These are phyloP conservation scores for Corapipo altera DNA, from an alignment of 2,113 vertebrate genomes.

Conservation along the genomic window DNA sequence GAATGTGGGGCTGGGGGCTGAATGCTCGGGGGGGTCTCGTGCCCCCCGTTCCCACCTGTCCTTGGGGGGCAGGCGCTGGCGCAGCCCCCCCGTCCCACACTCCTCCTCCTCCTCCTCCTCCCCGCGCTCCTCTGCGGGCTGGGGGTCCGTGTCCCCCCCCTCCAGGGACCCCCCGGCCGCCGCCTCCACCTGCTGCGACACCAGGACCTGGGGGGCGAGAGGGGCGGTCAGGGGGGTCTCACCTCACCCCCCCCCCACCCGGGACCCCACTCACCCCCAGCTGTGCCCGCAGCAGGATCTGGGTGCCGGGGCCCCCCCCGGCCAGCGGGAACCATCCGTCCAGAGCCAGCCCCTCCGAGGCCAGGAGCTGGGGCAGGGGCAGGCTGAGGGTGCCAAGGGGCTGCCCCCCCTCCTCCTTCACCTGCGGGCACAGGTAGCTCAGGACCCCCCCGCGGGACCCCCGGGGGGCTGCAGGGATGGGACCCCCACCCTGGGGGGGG, in stretches of 20 bases:
- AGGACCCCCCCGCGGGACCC: background rate
- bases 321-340: slow-evolving; percentile 84
- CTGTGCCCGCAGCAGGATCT: slow-evolving; percentile 83
- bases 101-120: background rate
- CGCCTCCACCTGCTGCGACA: slow-evolving; percentile 63
- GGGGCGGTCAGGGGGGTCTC: background rate
- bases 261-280: slow-evolving; percentile 77
- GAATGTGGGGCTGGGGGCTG: background rate
- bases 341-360: slow-evolving; percentile 74
- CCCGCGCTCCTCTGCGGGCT: background rate
- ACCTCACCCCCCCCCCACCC: background rate
- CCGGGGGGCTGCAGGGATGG: background rate
- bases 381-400: slow-evolving; percentile 77
- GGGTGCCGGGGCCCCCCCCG: slow-evolving; percentile 76
- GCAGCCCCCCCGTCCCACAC: background rate
- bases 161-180: background rate
- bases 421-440: background rate
- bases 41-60: slow-evolving; percentile 50
- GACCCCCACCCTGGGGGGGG: background rate
- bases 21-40: background rate
- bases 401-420: slow-evolving; percentile 64
- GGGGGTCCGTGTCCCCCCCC: background rate
- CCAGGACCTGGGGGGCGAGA: slow-evolving; percentile 52
- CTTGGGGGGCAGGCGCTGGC: slow-evolving; percentile 52
- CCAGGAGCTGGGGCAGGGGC: slow-evolving; percentile 80